Base-by-base conservation (phyloP, 2,888 invertebrate genomes). In the Stenurella melanura region DNA sequence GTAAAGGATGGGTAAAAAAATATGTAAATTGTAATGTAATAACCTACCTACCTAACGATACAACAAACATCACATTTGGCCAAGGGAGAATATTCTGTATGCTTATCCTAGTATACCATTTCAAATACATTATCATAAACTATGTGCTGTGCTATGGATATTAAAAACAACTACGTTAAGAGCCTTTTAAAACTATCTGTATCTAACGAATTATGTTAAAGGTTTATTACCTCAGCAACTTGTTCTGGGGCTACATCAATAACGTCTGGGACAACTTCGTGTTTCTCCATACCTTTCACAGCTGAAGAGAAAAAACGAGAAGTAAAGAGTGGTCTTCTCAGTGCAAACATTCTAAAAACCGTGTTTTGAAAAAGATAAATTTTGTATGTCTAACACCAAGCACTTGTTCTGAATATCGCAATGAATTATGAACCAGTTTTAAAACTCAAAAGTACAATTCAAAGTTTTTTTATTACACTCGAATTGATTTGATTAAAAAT, bases 171-270 rank as follows among this genome's bases (percentile, higher is more conserved):
- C 4, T 26, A 26, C 21, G 4, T 26, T 26, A 26, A 26, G 4
- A 26, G 2, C 1, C 6, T 7, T 34, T 9, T 9, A 34, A 7
- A 34, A 6, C 7, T 5, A 2, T 7, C 9, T 63, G 17, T 30
- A 11, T 21, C 9, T 21, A 63, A 61, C 38, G 9, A 69, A n/a
- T 21, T 56, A 61, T 17, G 21, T 34, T 12, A 21, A 58, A 15
- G 10, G n/a, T 10, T 38, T 56, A 70, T 78, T 56, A 87, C 85
- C 80, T 86, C 83, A 10, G 80, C 79, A 15, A 83, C 80, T 74
- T 83, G 74, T n/a, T 80, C 78, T 17, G 69, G 69, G 30, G 38
- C 57, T 7, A 21, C 58, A 18, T 34, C 57, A 10, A 69, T 34
- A 11, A 69, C 69, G 12, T 69, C 69, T 0, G 69, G 69, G 6